Base-by-base conservation (phyloP, 2,888 invertebrate species). In the Pardosa pseudoannulata region DNA sequence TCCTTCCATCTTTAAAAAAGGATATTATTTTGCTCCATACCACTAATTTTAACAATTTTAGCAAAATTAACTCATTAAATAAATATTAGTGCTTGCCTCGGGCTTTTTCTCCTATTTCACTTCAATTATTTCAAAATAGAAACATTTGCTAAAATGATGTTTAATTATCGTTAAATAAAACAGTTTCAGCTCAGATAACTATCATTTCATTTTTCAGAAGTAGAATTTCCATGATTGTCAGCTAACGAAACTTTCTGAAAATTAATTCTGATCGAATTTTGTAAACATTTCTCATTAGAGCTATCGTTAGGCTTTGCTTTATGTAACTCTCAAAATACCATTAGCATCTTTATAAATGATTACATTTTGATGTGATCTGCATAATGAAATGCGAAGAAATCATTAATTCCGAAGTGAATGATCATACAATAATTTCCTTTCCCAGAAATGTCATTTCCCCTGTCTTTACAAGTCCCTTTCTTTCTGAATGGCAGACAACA, bases 311-410 rank as follows among this genome's bases (percentile, higher is more conserved):
- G 11, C 23, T 23, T 56, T 23, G 23, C 11, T 56, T 23, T 23
- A 56, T 56, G 23, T 56, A 56, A 56, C 56, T 56, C 23, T 56
- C 56, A 56, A 56, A 56, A 23, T 23, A 23, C 56, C 23, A 56
- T 56, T 56, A 56, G 23, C 41, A 56, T 56, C 56, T 56, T 56
- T 56, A 56, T 56, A 56, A 56, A 56, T 23, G 56, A 56, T 56
- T 23, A 19, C 56, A 23, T 23, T 56, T 56, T 23, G 23, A 56
- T 56, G 56, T 11, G 19, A 56, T 56, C 56, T 56, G 56, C 23
- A 56, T 56, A 56, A 56, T 56, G 56, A 56, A 56, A 56, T 56
- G 23, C 56, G 56, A 23, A 23, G 56, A 56, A 56, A 56, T 23
- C 56, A 56, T 56, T 56, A 56, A 56, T 56, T 56, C 11, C 5